Evolutionary conservation across 64 coral and sea anemone genomes (phyloP), one percentile per base, ranked within the genome.

Genomic region (Catalaphyllia jardinei): DNA sequence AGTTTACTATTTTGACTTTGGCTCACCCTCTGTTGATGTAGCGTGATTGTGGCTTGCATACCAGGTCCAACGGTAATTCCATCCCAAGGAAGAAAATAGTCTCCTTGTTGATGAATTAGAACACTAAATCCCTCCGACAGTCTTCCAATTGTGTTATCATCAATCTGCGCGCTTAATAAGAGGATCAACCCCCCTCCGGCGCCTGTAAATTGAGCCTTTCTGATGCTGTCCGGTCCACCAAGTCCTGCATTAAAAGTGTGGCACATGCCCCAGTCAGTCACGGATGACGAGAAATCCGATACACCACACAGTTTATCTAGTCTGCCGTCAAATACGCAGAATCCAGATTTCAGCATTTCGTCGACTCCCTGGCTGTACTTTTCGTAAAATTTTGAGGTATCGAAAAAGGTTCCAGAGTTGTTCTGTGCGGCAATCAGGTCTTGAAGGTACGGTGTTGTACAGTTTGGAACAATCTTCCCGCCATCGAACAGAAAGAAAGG

Each of bases 51-150:
- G 25, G 75, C 90, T 19, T 74, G 10, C 9, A 20, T 89, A 16
- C 94, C 94, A 11, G 90, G 74, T 24, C 78, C 71, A 28, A 73
- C 90, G 24, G 86, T 73, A 22, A 96, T 60, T 29, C 90, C 94
- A 63, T 82, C 71, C 80, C 65, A 92, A 65, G 59, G 31, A 20
- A 52, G 62, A 60, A 93, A 84, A 31, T 62, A 85, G 24, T 92
- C 87, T 1, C 94, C 90, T 27, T 86, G 90, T 24, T 83, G 49
- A 19, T 92, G 87, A 55, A 96, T 86, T 1, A 86, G 22, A 1
- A 96, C 90, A n/a, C 79, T 62, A 51, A 92, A 73, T 27, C 90
- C 94, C 59, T 87, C 79, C 0, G 90, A 78, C 33, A 69, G 85
- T 54, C 78, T 63, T 63, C 86, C 89, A 28, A 89, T 63, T 52